Evolutionary conservation across 2,888 invertebrate genomes (phyloP), one percentile per base, ranked within the genome.

Genomic region (Drosophila ezoana): DNA sequence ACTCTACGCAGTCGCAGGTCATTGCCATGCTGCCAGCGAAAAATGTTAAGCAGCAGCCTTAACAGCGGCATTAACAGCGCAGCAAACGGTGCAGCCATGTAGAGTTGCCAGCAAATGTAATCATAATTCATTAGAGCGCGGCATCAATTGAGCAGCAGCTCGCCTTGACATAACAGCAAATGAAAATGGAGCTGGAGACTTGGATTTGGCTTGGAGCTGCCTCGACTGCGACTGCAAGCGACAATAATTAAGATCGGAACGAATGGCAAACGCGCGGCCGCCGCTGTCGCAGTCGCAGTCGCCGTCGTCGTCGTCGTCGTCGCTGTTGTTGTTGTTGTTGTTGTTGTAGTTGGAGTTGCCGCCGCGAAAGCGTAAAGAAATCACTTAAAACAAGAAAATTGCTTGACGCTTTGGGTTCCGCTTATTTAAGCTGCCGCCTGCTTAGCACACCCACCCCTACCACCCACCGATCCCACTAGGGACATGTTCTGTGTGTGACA

Each of bases 211-310:
- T 54, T 45, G 63, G 40, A 23, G 48, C 52, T 54, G 64, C 41
- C 40, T 47, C 28, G 23, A 33, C 47, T 44, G 28, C 28, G 53
- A 56, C 54, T 72, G 73, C 73, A 68, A 72, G 67, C 66, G 89
- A 78, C 79, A 84, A 87, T 81, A 84, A 84, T 84, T 84, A 89
- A 87, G 87, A 87, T 88, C 72, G 87, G 74, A 88, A 72, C 84
- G 78, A 80, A 84, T 84, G 69, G 65, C 61, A 41, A 58, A 59
- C 60, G 44, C 64, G 51, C 49, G 13, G 38, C 38, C 35, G 49
- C 11, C 11, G 40, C 20, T 13, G 45, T 20, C 35, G 28, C 20
- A n/a, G 45, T 20, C 35, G 35, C 20, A 4, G 40, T 28, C 5
- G 33, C 28, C 1, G 67, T 14, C 0, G 20, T 23, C 14, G 58